Percentiles rank a stretch among this genome's conserved stretches.
Evolutionary conservation across 2,113 vertebrate species (phyloP).

Genomic region (Marmota flaviventris): DNA sequence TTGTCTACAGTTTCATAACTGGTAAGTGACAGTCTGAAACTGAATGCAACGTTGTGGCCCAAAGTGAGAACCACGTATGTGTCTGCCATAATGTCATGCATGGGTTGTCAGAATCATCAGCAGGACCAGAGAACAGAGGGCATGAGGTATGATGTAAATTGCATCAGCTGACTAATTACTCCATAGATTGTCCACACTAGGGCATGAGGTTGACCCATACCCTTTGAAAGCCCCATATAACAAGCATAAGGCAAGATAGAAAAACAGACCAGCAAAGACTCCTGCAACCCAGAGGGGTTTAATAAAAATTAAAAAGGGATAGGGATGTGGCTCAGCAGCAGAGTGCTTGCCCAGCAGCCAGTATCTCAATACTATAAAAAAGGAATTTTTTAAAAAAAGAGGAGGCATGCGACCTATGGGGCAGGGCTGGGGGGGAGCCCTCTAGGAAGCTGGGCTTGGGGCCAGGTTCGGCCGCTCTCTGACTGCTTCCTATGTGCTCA

Average conservation of each 20-base stretch:
- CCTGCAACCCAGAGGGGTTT: neutral
- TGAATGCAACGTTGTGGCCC: neutral
- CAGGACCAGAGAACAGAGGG: neutral
- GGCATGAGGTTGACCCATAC: neutral
- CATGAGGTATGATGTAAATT: neutral
- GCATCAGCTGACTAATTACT: neutral
- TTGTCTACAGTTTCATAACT: neutral
- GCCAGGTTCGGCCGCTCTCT: neutral
- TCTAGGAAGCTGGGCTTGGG: neutral
- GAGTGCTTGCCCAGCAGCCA: neutral
- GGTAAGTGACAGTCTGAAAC: neutral
- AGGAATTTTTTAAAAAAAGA: neutral
- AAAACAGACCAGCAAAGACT: neutral
- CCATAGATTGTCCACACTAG: neutral
- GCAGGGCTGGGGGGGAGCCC: fast-evolving
- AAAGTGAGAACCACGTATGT: neutral
- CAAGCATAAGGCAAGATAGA: no score
- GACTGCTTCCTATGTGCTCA: neutral
- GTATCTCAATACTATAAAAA: neutral
- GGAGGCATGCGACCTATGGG: neutral
- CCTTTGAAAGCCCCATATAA: neutral
- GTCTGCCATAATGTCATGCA: neutral
- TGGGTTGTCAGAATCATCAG: neutral
- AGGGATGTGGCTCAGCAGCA: neutral
- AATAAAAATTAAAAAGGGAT: neutral